These are phyloP conservation scores for Ptiloglossa arizonensis DNA, from an alignment of 1,140 invertebrate species.

Conservation along the genomic window DNA sequence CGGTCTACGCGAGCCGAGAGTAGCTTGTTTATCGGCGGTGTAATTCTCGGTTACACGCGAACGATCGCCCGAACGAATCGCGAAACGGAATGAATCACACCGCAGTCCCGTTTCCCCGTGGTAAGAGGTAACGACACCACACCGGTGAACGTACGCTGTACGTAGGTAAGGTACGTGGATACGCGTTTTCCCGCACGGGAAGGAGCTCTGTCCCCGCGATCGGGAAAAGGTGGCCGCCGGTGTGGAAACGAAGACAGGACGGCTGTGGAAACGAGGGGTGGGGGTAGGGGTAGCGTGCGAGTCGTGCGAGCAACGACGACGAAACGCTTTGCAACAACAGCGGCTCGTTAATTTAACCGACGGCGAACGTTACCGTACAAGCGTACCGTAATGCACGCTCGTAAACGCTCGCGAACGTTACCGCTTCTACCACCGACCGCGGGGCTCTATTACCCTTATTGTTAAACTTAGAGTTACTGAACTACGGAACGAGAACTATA, in stretches of 20 bases:
- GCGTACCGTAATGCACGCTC: neutral
- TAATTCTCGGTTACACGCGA: too few relatives aligned
- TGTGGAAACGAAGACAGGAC: neutral
- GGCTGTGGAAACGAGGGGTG: neutral
- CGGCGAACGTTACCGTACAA: slow-evolving; percentile 40
- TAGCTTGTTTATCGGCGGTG: too few relatives aligned
- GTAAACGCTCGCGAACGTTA: slow-evolving; percentile 61
- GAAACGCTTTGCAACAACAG: neutral
- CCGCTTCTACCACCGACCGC: slow-evolving; percentile 60
- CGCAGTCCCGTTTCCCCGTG: neutral
- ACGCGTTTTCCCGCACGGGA: neutral
- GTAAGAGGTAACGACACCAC: neutral
- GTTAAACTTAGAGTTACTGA: slow-evolving; percentile 81
- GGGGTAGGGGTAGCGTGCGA: too few relatives aligned
- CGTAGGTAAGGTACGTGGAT: too few relatives aligned
- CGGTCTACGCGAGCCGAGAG: too few relatives aligned
- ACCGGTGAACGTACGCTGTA: slow-evolving; percentile 1
- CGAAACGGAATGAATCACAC: neutral
- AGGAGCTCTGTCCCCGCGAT: neutral
- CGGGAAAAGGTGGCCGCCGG: neutral
- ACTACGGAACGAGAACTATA: slow-evolving; percentile 80
- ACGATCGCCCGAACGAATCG: neutral
- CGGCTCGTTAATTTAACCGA: slow-evolving; percentile 66
- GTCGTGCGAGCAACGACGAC: neutral
- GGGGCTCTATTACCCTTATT: slow-evolving; percentile 79